Evolutionary conservation across 2,113 vertebrate species (phyloP).

Genomic region (Fregata magnificens): DNA sequence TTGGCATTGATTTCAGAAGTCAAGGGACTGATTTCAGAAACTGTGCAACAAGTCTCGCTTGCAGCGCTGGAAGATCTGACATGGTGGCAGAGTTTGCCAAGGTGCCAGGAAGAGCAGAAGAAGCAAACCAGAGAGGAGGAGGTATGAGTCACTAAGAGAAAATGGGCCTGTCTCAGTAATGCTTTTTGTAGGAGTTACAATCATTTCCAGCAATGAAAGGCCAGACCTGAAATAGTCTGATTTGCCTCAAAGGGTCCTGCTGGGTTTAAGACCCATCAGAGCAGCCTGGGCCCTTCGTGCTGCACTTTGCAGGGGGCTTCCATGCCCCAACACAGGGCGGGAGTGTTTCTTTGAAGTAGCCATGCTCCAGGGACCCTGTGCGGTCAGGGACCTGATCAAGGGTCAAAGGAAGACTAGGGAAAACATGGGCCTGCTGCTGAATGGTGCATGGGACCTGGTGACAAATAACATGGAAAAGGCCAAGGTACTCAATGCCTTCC

Average conservation of each 20-base stretch:
- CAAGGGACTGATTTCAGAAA: too few species aligned
- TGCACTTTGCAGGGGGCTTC: neutral
- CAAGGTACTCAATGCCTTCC: neutral
- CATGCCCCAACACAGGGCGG: neutral
- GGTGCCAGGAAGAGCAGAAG: neutral
- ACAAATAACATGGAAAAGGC: neutral
- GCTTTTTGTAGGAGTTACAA: neutral
- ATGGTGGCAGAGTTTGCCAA: neutral
- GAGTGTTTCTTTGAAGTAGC: neutral
- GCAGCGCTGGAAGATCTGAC: neutral
- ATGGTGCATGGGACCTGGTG: neutral
- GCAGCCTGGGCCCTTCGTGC: neutral
- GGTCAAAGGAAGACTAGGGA: neutral
- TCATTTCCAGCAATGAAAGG: neutral
- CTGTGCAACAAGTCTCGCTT: neutral
- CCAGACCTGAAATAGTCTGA: neutral
- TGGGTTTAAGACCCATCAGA: neutral
- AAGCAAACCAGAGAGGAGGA: neutral
- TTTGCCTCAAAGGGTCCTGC: neutral
- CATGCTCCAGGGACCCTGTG: neutral
- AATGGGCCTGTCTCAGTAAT: neutral
- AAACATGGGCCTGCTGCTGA: neutral
- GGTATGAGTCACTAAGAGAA: neutral
- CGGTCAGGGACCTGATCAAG: neutral
- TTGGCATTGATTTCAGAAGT: too few species aligned